phyloP scores from a whole-genome alignment of 1,140 invertebrate species.

The Pseudobourletiella spinata region DNA sequence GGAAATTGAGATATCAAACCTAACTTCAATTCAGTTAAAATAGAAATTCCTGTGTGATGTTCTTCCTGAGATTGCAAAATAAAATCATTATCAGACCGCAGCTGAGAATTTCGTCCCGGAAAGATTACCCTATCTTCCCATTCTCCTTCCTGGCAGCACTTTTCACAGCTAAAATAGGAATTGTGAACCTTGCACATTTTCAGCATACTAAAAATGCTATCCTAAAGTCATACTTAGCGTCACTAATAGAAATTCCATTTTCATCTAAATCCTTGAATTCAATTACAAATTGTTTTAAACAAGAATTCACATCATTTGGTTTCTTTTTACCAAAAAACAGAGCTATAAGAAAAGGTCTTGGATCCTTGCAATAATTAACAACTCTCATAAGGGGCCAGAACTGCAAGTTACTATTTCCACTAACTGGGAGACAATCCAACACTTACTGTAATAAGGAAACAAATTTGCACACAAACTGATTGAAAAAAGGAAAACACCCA shows the following conservation, averaged over 20 bases:
- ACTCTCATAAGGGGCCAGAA: constrained; percentile 38
- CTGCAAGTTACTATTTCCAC: constrained; percentile 20
- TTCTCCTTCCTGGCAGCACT: constrained; percentile 34
- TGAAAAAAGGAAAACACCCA: not conserved
- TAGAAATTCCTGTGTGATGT: constrained; percentile 5
- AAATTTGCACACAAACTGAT: not conserved
- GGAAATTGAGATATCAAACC: constrained; percentile 36
- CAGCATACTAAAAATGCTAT: constrained; percentile 38
- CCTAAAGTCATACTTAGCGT: constrained; percentile 37
- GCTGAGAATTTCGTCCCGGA: constrained; percentile 12
- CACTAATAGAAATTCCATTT: constrained; percentile 32
- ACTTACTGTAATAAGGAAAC: not conserved
- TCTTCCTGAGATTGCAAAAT: not conserved
- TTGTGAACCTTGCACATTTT: constrained; percentile 36
- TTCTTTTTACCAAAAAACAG: constrained; percentile 38
- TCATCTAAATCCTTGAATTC: constrained; percentile 34
- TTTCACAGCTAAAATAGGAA: constrained; percentile 38
- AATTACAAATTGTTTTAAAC: constrained; percentile 36
- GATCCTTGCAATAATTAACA: constrained; percentile 20
- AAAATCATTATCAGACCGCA: constrained; percentile 37
- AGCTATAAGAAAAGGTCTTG: constrained; percentile 33
- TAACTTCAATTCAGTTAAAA: not conserved
- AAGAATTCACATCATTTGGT: constrained; percentile 35
- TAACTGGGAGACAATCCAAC: constrained; percentile 33
- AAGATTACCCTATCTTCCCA: constrained; percentile 17